Evolutionary conservation across 2,113 vertebrate species (phyloP), one percentile per base, ranked within the genome.

Genomic region (Platichthys flesus): DNA sequence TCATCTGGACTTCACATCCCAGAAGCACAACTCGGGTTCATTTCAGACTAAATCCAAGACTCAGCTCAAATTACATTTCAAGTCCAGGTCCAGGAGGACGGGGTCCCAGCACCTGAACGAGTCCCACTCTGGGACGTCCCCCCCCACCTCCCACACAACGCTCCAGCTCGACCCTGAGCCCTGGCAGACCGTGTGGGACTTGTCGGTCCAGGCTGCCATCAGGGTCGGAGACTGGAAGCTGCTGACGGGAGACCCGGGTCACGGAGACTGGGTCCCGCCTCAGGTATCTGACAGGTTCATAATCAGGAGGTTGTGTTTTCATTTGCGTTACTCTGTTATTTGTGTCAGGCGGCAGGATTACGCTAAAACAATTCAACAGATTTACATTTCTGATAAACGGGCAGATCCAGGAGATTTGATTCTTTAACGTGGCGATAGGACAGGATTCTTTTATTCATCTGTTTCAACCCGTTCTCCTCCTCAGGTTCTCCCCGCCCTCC

Each of bases 181-280:
- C 2, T 6, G 94, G 21, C 92, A 95, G 0, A 91, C 94, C 14
- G 88, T 96, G 61, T 99, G 97, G 97, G 97, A 99, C 87, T 95
- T 96, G 0, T 95, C 95, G 0, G 94, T 98, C 45, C 97, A 98
- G 86, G 97, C 97, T 0, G 96, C 97, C 75, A 96, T 99, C 88
- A 89, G 97, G 0, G 96, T 97, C 0, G 95, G 97, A 0, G 96
- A 98, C 84, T 99, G 97, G 96, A 99, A 99, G 56, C 94, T 99
- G 54, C 92, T 99, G 28, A 99, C 97, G 0, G 97, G 97, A 0
- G 96, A 98, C 78, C 98, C 98, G 0, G 98, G 98, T 1, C 96
- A 97, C 7, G 96, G 97, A 0, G 98, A 99, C 71, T 99, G 98
- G 98, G 95, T 99, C 66, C 98, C 97, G 0, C 96, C 95, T 0